Conservation (phyloP, 2,888 invertebrate species). For the Idaea dimidiata region DNA sequence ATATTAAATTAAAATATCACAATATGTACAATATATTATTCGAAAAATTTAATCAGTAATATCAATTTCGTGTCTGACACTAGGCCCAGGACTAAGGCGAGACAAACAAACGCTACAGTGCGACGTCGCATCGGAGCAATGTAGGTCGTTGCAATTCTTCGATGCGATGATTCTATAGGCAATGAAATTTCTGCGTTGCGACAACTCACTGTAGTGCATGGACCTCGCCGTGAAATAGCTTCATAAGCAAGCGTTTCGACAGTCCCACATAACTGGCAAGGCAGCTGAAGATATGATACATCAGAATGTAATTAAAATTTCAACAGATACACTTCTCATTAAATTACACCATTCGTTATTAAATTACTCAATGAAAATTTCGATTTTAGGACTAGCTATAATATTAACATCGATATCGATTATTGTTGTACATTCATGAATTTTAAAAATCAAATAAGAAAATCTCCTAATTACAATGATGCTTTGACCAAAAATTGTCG, state of each 20-base stretch:
- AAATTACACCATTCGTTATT: constrained; percentile 24
- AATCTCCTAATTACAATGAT: constrained; percentile 41
- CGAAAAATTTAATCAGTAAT: constrained; percentile 65
- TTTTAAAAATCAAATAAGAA: constrained; percentile 28
- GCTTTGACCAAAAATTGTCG: constrained; percentile 32
- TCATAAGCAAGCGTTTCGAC: constrained; percentile 25
- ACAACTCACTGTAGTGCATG: no score
- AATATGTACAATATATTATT: constrained; percentile 74
- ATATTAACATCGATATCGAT: constrained; percentile 20
- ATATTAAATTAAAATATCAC: constrained; percentile 79
- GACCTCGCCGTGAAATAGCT: no score
- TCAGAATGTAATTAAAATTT: constrained; percentile 22
- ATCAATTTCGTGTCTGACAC: constrained; percentile 58
- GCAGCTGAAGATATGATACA: constrained; percentile 11
- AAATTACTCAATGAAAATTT: constrained; percentile 12
- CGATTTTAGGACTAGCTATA: constrained; percentile 24
- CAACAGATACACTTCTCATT: constrained; percentile 30
- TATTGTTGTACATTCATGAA: constrained; percentile 35
- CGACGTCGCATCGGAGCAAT: no score
- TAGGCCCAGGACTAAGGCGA: constrained; percentile 41
- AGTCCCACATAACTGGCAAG: constrained; percentile 25
- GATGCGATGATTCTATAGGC: no score
- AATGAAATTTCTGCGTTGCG: no score
- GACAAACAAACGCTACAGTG: no score
- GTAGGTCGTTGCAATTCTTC: no score